Evolutionary conservation across 2,888 invertebrate species (phyloP).

Genomic region (Mayetiola destructor): DNA sequence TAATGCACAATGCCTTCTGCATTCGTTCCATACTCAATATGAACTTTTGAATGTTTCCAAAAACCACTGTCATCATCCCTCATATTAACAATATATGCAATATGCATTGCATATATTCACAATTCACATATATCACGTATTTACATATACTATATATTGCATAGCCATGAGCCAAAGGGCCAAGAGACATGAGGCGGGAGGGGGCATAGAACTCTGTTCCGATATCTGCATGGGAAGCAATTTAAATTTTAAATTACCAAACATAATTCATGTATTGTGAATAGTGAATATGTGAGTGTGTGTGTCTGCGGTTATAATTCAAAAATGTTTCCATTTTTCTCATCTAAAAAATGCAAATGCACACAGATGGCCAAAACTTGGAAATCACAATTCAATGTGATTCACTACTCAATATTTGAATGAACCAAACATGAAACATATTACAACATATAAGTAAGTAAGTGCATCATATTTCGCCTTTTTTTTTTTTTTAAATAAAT

Average conservation of each 20-base stretch:
- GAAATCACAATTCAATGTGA: not conserved
- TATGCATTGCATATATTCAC: not conserved
- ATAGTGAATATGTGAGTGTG: too few species aligned
- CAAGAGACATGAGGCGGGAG: not conserved
- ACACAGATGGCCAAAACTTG: not conserved
- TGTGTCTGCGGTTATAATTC: slow-evolving; percentile 9
- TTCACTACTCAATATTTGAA: not conserved
- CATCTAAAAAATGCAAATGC: not conserved
- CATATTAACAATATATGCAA: not conserved
- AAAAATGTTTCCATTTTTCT: slow-evolving; percentile 6
- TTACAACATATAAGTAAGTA: not conserved
- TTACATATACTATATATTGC: too few species aligned
- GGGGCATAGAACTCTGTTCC: not conserved
- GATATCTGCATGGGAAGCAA: slow-evolving; percentile 7
- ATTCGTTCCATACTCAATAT: too few species aligned
- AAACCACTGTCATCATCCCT: not conserved
- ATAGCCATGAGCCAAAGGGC: too few species aligned
- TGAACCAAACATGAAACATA: not conserved
- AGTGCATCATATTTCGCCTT: not conserved
- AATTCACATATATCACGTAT: not conserved
- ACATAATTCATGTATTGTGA: slow-evolving; percentile 11
- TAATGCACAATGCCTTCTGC: too few species aligned
- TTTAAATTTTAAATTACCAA: slow-evolving; percentile 11
- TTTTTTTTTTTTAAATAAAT: too few species aligned
- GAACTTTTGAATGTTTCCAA: too few species aligned